Evolutionary conservation across 2,888 invertebrate genomes (phyloP).

Genomic region (Polyploca ridens): DNA sequence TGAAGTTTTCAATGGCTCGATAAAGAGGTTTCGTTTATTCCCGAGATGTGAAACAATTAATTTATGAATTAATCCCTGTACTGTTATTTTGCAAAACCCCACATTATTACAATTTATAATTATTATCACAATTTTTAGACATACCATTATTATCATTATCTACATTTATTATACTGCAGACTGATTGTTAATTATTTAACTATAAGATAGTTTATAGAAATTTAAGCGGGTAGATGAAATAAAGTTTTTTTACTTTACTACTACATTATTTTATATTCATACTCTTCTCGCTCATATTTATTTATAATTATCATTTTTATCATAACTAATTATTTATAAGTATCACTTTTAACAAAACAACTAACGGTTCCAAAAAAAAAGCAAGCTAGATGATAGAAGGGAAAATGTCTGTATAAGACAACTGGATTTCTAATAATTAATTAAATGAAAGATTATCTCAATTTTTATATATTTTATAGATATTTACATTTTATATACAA

Average conservation of each 20-base stretch:
- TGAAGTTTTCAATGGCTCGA: too few species aligned
- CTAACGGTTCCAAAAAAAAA: too few species aligned
- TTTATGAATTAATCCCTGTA: too few species aligned
- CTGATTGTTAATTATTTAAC: conserved; percentile 17
- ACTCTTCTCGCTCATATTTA: neutral
- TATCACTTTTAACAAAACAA: too few species aligned
- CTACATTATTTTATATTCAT: neutral
- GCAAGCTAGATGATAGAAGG: neutral
- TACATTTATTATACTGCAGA: neutral
- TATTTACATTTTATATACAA: conserved; percentile 83
- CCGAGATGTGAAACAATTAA: too few species aligned
- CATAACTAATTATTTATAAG: neutral
- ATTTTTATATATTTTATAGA: conserved; percentile 78
- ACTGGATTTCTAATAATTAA: neutral
- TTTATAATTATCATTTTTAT: neutral
- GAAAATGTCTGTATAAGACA: neutral
- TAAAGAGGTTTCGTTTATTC: too few species aligned
- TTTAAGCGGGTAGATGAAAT: conserved; percentile 27
- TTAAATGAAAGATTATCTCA: conserved; percentile 53
- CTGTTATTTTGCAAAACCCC: too few species aligned
- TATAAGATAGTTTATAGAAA: conserved; percentile 29
- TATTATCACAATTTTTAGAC: too few species aligned
- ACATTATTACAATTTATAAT: too few species aligned
- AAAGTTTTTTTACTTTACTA: conserved; percentile 27
- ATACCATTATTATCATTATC: neutral